Evolutionary conservation across 2,888 invertebrate genomes (phyloP), one percentile per base, ranked within the genome.

Genomic region (Philereme vetulata): DNA sequence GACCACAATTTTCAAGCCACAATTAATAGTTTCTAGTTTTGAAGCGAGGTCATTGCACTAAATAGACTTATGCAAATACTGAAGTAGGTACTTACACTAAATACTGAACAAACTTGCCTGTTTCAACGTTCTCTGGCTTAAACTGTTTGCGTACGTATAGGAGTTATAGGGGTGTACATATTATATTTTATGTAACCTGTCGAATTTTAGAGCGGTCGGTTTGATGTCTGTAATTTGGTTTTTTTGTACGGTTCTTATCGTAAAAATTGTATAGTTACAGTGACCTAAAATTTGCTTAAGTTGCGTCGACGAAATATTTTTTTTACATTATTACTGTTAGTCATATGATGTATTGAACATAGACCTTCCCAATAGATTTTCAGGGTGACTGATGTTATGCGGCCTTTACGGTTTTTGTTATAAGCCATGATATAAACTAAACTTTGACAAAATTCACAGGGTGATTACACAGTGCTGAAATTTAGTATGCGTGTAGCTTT

Each of bases 111-210:
- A 10, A 10, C 42, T 10, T 42, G 42, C 42, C 42, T 42, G 42
- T 42, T 34, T 9, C 43, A 55, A 48, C 43, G 6, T 3, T 9
- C 21, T 11, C 47, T 8, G 35, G 47, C 43, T 43, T 48, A 55
- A 48, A 55, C 55, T 55, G 54, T 54, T 47, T 47, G 54, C 42
- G 47, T 42, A 54, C 32, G 42, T 48, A 33, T 35, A 43, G 34
- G 21, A 35, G 48, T 43, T 48, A 48, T 42, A 42, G 34, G 34
- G 40, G 42, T 40, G 42, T 48, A 40, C 21, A 21, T 54, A 46
- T 38, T 10, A 48, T n/a, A 48, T 55, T 48, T 55, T 43, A 55
- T 55, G 55, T 44, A 44, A 44, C 44, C 43, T 36, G 43, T 43
- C 49, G 43, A 56, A 36, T 56, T 50, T 42, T 42, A 10, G 42